Conservation (phyloP, 1,140 invertebrate species). For the Drosophila navojoa region DNA sequence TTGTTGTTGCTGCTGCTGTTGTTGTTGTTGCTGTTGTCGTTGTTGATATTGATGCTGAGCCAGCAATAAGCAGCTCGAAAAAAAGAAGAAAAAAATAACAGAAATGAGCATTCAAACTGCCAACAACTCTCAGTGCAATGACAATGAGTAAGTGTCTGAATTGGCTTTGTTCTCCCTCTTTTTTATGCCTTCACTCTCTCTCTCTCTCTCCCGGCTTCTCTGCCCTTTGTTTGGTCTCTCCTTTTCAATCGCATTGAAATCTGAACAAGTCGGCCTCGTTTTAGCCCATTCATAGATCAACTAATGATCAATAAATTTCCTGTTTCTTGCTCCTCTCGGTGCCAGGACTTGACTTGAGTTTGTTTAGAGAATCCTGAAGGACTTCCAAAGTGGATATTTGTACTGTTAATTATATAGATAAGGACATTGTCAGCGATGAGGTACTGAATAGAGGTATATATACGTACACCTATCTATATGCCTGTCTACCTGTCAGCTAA, state of each 20-base stretch:
- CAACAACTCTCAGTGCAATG: constrained; percentile 31
- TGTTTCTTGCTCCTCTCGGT: background rate
- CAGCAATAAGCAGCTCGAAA: constrained; percentile 39
- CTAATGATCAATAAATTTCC: constrained; percentile 43
- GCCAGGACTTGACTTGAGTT: constrained; percentile 13
- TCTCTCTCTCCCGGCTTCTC: background rate
- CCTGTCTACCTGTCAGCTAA: too few relatives aligned
- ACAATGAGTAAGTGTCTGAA: constrained; percentile 49
- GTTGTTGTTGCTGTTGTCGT: constrained; percentile 17
- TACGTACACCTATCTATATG: too few relatives aligned
- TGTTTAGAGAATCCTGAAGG: constrained; percentile 1
- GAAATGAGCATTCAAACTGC: background rate
- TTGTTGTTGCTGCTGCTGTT: constrained; percentile 2
- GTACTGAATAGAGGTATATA: too few relatives aligned
- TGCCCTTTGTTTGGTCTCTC: background rate
- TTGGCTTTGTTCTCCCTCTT: constrained; percentile 12
- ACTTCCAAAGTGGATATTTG: background rate
- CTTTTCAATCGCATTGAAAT: background rate
- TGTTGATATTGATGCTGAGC: constrained; percentile 33
- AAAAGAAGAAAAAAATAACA: constrained; percentile 11
- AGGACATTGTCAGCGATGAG: background rate
- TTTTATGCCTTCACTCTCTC: background rate
- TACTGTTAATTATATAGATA: background rate
- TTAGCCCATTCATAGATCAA: constrained; percentile 14
- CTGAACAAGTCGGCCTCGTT: constrained; percentile 24